Base-by-base conservation (phyloP, 2,797 vertebrate genomes). In the Microtus agrestis region DNA sequence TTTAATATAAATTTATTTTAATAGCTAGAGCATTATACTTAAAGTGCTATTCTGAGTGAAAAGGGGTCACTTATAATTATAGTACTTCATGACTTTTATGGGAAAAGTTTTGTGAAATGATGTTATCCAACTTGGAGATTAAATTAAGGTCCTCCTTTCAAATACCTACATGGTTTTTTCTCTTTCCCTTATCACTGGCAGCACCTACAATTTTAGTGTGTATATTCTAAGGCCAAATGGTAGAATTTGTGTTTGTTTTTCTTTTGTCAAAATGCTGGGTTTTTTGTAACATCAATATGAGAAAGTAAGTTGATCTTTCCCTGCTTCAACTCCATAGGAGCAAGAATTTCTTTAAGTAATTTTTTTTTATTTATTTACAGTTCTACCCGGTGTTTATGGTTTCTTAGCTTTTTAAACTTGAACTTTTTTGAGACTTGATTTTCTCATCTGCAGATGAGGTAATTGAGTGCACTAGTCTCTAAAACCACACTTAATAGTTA, bases 391-490 rank as follows among this genome's bases (percentile, higher is more conserved):
- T 54, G 17, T 5, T 54, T 77, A 31, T 1, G 6, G 34, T 34
- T 87, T 80, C 54, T 48, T 69, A 89, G 27, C 0, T 40, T 67
- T 84, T 69, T 67, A n/a, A 69, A 43, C 27, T 82, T 78, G 27
- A 77, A 23, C 0, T 40, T 95, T 69, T 86, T 79, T 91, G 23
- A 87, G 4, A 25, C 25, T 94, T 78, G 63, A 10, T 80, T 94
- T 97, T 95, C 46, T 86, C 78, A 89, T 77, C 43, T 86, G 27
- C 80, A 84, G 94, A 94, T 85, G 88, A 95, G 2, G 2, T 34
- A 78, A 91, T 73, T 92, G 34, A 89, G 5, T 91, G 5, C 23
- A 59, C 9, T 91, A 48, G 12, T 90, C 13, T 94, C 48, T 69
- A 65, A 93, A 84, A 88, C 51, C 54, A 85, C 63, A 43, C 10